These are phyloP conservation scores for Butorides virescens DNA, from an alignment of 2,113 vertebrate genomes.

Conservation along the genomic window DNA sequence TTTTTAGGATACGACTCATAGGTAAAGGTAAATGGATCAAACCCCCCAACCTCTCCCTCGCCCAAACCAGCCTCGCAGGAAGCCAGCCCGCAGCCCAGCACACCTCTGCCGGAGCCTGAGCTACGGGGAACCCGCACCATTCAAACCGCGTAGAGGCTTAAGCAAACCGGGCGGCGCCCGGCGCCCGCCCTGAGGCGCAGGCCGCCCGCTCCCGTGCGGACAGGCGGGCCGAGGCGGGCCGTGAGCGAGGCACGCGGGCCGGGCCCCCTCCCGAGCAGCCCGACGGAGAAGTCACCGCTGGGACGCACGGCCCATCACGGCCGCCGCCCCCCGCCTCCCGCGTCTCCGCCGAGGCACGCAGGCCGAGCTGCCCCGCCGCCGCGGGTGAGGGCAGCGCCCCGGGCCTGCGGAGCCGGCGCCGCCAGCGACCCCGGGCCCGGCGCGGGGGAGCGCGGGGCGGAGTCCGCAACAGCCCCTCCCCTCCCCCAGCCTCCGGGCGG, in stretches of 20 bases:
- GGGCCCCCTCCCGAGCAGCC: no score
- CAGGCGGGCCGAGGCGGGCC: background rate
- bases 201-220: fast-evolving
- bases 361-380: background rate
- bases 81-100: background rate
- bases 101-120: background rate
- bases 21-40: background rate
- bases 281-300: background rate
- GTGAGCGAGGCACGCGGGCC: fast-evolving
- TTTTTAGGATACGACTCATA: background rate
- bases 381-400: background rate
- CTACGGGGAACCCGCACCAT: background rate
- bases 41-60: no score
- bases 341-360: background rate
- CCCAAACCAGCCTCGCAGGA: no score
- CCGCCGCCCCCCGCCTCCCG: background rate
- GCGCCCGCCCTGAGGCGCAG: background rate
- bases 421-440: background rate
- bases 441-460: background rate
- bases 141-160: fast-evolving
- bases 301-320: background rate
- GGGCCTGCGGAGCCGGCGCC: background rate
- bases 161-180: background rate
- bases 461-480: background rate
- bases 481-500: background rate